Evolutionary conservation across 2,113 vertebrate species (phyloP).

Genomic region (Rhinolophus sinicus): DNA sequence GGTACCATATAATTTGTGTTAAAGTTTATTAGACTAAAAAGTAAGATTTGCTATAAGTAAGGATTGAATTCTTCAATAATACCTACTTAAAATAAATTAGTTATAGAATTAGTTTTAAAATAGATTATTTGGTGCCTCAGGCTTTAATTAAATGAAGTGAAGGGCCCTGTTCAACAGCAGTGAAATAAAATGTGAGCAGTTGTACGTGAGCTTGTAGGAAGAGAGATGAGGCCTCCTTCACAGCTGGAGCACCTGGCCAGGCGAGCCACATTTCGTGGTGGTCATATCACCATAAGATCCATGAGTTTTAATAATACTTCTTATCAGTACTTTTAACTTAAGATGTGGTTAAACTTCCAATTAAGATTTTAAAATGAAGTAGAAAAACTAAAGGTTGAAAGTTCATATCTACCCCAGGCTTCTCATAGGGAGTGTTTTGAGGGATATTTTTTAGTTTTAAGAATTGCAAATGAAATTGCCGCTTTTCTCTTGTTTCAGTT

Average conservation of each 20-base stretch:
- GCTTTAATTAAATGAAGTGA: conserved; percentile 78
- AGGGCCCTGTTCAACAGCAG: conserved; percentile 40
- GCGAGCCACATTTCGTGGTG: neutral
- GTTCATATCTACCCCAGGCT: neutral
- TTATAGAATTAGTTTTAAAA: conserved; percentile 79
- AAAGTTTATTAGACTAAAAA: conserved; percentile 61
- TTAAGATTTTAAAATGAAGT: conserved; percentile 42
- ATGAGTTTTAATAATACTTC: conserved; percentile 24
- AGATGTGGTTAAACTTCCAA: neutral
- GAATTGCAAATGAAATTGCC: neutral
- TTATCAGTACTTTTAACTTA: conserved; percentile 10
- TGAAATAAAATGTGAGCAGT: conserved; percentile 49
- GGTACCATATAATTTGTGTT: neutral
- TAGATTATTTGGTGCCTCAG: conserved; percentile 76
- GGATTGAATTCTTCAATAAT: conserved; percentile 69
- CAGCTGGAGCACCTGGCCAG: neutral
- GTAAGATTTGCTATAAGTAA: conserved; percentile 53
- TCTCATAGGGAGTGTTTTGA: neutral
- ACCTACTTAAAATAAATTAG: conserved; percentile 78
- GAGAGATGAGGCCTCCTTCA: neutral
- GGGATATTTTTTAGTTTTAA: neutral
- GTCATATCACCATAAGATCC: neutral
- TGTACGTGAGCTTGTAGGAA: neutral
- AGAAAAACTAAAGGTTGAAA: conserved; percentile 47
- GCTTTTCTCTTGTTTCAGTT: neutral